Evolutionary conservation across 2,797 vertebrate species (phyloP).

Genomic region (Pelodytes ibericus): DNA sequence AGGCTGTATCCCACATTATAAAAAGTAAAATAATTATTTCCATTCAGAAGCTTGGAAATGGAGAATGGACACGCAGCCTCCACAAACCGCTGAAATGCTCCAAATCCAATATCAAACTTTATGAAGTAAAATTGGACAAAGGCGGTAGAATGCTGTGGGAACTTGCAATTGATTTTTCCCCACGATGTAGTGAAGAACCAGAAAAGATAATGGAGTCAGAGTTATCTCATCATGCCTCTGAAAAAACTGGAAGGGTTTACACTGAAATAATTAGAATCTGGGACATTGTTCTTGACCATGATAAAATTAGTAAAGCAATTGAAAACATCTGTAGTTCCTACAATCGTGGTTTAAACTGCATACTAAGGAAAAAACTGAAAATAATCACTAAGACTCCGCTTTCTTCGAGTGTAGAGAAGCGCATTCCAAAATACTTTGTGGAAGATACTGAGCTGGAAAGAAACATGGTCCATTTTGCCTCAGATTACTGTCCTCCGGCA

Average conservation of each 20-base stretch:
- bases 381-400: conserved; percentile 64
- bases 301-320: conserved; percentile 70
- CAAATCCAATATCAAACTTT: conserved; percentile 74
- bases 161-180: conserved; percentile 78
- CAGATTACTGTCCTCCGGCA: conserved; percentile 77
- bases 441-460: conserved; percentile 65
- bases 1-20: conserved; percentile 67
- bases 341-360: conserved; percentile 73
- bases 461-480: conserved; percentile 36
- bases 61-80: conserved; percentile 74
- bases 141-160: conserved; percentile 80
- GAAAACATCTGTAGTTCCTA: conserved; percentile 72
- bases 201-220: conserved; percentile 72
- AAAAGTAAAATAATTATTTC: conserved; percentile 72
- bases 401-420: conserved; percentile 63
- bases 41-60: conserved; percentile 75
- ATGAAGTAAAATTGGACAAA: conserved; percentile 76
- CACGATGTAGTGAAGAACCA: conserved; percentile 76
- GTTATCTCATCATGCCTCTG: conserved; percentile 28
- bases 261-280: conserved; percentile 80
- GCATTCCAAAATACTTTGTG: conserved; percentile 73
- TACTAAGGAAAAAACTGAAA: conserved; percentile 77
- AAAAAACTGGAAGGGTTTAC: conserved; percentile 72
- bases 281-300: conserved; percentile 77
- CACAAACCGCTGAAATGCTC: conserved; percentile 73